Evolutionary conservation across 2,113 vertebrate species (phyloP), one percentile per base, ranked within the genome.

Genomic region (Leuciscus idus): DNA sequence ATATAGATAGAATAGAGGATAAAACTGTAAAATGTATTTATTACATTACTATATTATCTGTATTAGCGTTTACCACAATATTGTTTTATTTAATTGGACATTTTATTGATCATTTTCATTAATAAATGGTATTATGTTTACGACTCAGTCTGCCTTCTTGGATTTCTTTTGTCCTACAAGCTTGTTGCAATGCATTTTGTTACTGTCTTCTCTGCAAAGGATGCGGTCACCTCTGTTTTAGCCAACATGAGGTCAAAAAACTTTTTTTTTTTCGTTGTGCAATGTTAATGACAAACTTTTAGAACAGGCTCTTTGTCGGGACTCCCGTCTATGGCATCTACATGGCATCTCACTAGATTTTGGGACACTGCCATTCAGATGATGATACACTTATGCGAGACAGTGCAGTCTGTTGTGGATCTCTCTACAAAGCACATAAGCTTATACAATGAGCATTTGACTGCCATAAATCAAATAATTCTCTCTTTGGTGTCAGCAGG

Each of bases 371-470:
- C n/a, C 50, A 48, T 26, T 66, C 62, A 28, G 28, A 19, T 21
- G 19, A 82, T 33, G 19, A 36, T 28, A 81, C n/a, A 26, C 57
- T 74, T 39, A 48, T n/a, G 11, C 23, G 7, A 59, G 61, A 68
- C 4, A 0, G 11, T 43, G 13, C 55, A 64, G 39, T 66, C 79
- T 28, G 33, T 13, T 36, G 28, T 57, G 39, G 59, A 57, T 70
- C 48, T 70, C 62, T 57, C 76, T 26, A 76, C 39, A 84, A 59
- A 87, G 57, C 28, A 81, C 43, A 61, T 5, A 68, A 33, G 21
- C 61, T 83, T 50, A 72, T 70, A 78, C n/a, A 72, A 72, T 39
- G n/a, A 15, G 52, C 33, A 88, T 59, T 28, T 75, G 62, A 83
- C 52, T 62, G 74, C 23, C 66, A 78, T 36, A 43, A 73, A 52